A percentile compares a stretch with the other conserved stretches of the same genome.
Evolutionary conservation across 1,140 invertebrate genomes (phyloP).

Genomic region (Ganaspis sp.): DNA sequence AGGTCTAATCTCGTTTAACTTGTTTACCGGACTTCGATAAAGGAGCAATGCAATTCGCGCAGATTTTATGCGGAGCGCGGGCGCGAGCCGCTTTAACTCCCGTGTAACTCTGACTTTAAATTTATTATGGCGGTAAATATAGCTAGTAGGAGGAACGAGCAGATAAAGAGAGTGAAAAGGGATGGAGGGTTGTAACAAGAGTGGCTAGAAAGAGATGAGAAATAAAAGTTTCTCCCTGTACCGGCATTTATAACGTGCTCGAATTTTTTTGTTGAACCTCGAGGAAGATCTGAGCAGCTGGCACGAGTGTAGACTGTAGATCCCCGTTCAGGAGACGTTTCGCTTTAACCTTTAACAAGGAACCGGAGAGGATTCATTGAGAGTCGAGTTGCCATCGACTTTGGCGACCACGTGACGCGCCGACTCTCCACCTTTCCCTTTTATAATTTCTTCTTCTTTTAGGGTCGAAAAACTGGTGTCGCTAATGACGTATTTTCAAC

Average conservation of each 20-base stretch:
- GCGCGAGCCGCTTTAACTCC: conserved; percentile 37
- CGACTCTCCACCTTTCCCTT: too few species aligned
- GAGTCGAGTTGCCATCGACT: too few species aligned
- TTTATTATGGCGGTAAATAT: conserved; percentile 66
- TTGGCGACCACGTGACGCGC: conserved; percentile 7
- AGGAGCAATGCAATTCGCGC: conserved; percentile 60
- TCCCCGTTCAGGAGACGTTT: not conserved
- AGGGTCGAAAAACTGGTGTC: too few species aligned
- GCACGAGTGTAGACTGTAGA: conserved; percentile 10
- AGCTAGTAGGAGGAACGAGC: conserved; percentile 31
- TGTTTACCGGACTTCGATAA: conserved; percentile 68
- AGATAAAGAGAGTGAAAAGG: conserved; percentile 11
- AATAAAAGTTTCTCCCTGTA: conserved; percentile 23
- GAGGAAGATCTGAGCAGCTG: conserved; percentile 15
- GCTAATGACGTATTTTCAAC: too few species aligned
- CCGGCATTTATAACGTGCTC: conserved; percentile 29
- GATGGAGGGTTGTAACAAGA: not conserved
- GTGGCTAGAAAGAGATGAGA: not conserved
- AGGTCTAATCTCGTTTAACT: conserved; percentile 71
- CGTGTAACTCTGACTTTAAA: conserved; percentile 58
- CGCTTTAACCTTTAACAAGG: conserved; percentile 9
- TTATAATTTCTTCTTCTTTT: too few species aligned
- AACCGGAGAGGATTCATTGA: not conserved
- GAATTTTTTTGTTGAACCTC: not conserved
- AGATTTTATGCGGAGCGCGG: conserved; percentile 49